These are phyloP conservation scores for Drepana falcataria DNA, from an alignment of 2,888 invertebrate genomes.

Conservation along the genomic window DNA sequence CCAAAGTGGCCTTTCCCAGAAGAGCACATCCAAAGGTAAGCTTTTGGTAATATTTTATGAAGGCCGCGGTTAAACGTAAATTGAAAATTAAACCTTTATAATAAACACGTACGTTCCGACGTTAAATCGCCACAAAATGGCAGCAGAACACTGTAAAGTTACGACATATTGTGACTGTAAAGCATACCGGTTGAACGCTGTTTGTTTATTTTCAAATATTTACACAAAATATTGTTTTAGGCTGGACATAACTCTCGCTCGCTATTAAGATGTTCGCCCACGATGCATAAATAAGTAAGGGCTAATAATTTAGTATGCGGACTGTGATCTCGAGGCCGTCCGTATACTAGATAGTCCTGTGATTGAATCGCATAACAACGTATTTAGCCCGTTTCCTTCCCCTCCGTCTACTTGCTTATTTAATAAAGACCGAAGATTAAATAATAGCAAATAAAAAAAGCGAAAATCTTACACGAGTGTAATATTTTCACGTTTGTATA, in stretches of 20 bases:
- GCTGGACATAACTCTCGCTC: conserved; percentile 68
- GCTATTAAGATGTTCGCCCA: conserved; percentile 75
- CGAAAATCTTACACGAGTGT: not conserved
- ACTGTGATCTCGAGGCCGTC: conserved; percentile 54
- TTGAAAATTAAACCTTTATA: conserved; percentile 55
- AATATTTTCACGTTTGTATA: not conserved
- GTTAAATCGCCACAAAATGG: conserved; percentile 52
- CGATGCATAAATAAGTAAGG: conserved; percentile 75
- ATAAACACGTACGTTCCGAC: conserved; percentile 49
- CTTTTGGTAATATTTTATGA: conserved; percentile 35
- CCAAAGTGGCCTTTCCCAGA: conserved; percentile 99
- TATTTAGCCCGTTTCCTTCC: conserved; percentile 52
- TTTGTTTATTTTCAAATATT: conserved; percentile 75
- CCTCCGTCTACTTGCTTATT: conserved; percentile 24
- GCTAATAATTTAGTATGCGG: conserved; percentile 75
- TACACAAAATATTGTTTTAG: conserved; percentile 77
- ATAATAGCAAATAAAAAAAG: conserved; percentile 1
- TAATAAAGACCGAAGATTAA: conserved; percentile 16
- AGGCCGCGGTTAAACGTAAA: conserved; percentile 41
- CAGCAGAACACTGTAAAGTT: conserved; percentile 41
- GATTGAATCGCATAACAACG: conserved; percentile 67
- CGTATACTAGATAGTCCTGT: conserved; percentile 53
- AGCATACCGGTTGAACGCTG: conserved; percentile 45
- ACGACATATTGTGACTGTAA: conserved; percentile 56
- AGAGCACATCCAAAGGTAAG: conserved; percentile 99